Percentiles rank a stretch among this genome's conserved stretches.
Conservation (phyloP, 2,888 invertebrate genomes). For the Ypsolopha scabrella region DNA sequence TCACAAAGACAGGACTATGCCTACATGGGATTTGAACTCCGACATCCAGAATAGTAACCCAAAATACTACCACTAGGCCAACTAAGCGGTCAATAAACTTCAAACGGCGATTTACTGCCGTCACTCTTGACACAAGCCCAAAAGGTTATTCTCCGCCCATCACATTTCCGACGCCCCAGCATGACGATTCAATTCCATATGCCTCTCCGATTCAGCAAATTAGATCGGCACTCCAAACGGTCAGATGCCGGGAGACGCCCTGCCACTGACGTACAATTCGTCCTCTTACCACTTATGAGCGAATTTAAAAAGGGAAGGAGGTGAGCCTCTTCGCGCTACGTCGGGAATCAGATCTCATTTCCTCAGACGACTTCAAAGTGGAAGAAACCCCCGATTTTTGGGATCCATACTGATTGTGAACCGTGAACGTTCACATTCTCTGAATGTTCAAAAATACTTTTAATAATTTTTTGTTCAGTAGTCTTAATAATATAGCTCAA, state of each 20-base stretch:
- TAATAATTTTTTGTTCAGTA: too few species aligned
- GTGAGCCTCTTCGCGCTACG: not conserved
- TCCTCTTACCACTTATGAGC: conserved; percentile 22
- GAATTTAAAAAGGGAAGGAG: conserved; percentile 44
- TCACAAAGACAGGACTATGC: too few species aligned
- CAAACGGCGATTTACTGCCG: too few species aligned
- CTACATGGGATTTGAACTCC: too few species aligned
- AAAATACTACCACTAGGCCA: too few species aligned
- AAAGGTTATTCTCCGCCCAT: not conserved
- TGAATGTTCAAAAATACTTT: too few species aligned
- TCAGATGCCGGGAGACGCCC: conserved; percentile 59
- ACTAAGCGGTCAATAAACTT: too few species aligned
- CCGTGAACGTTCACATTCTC: too few species aligned
- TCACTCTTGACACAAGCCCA: too few species aligned
- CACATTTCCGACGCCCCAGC: conserved; percentile 14
- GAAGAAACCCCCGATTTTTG: conserved; percentile 56
- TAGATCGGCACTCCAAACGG: conserved; percentile 64
- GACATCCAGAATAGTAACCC: too few species aligned
- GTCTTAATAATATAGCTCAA: too few species aligned
- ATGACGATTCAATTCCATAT: conserved; percentile 59
- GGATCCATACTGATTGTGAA: too few species aligned
- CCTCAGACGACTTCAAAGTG: conserved; percentile 3
- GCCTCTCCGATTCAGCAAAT: conserved; percentile 63
- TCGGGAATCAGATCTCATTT: conserved; percentile 2
- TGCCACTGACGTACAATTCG: conserved; percentile 37